phyloP scores from a whole-genome alignment of 1,140 invertebrate genomes.

The Habropoda laboriosa region DNA sequence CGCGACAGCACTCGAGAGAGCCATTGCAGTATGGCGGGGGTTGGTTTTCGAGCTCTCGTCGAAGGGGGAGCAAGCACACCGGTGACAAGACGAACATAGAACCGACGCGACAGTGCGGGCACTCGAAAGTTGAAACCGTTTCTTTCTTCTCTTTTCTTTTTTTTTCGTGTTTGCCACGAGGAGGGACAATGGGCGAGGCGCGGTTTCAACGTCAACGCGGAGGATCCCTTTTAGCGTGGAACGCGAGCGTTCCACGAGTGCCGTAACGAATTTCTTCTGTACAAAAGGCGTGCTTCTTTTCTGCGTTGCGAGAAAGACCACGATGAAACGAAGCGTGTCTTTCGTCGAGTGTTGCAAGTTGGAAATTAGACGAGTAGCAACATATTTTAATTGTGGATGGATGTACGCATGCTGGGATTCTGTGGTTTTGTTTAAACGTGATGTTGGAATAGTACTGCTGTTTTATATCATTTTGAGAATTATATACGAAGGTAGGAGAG shows the following conservation, averaged over 20 bases:
- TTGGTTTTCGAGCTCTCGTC: slow-evolving; percentile 7
- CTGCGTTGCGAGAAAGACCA: background rate
- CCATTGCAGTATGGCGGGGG: slow-evolving; percentile 33
- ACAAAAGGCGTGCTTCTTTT: background rate
- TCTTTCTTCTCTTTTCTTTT: too few relatives aligned
- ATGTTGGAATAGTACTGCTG: too few relatives aligned
- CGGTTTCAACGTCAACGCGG: slow-evolving; percentile 54
- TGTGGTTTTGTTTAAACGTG: too few relatives aligned
- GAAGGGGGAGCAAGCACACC: slow-evolving; percentile 34
- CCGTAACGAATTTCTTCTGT: slow-evolving; percentile 16
- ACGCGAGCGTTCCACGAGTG: background rate
- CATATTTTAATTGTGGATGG: too few relatives aligned
- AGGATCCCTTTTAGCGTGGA: background rate
- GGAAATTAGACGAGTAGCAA: too few relatives aligned
- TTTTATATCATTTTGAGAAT: too few relatives aligned
- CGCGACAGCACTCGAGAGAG: slow-evolving; percentile 71
- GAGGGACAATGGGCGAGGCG: slow-evolving; percentile 53
- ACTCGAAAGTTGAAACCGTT: slow-evolving; percentile 78
- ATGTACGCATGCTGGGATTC: too few relatives aligned
- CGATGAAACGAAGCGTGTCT: background rate
- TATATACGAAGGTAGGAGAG: too few relatives aligned
- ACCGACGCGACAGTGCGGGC: slow-evolving; percentile 47
- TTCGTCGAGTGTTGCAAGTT: background rate
- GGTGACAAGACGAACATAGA: slow-evolving; percentile 38
- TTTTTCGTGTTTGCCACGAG: slow-evolving; percentile 58